These are phyloP conservation scores for Kryptolebias marmoratus DNA, from an alignment of 2,113 vertebrate species.

Conservation along the genomic window DNA sequence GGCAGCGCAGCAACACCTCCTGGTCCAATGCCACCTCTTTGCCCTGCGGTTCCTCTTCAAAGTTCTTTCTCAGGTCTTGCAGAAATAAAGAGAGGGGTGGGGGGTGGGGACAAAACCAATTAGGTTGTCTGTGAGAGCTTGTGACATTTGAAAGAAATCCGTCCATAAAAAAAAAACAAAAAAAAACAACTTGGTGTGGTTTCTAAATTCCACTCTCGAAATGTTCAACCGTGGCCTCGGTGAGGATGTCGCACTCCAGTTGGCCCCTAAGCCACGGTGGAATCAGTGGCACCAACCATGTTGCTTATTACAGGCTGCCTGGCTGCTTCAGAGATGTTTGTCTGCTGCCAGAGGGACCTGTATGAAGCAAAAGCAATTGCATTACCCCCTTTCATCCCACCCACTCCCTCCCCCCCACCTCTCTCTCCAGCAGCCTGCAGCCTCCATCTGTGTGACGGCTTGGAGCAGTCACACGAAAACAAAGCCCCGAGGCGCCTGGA, in stretches of 20 bases:
- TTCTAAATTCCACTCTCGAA: conserved; percentile 40
- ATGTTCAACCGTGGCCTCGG: conserved; percentile 39
- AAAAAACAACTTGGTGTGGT: conserved; percentile 31
- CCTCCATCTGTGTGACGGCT: conserved; percentile 73
- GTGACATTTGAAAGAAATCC: conserved; percentile 30
- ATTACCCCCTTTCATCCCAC: conserved; percentile 69
- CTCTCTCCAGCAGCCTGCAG: conserved; percentile 65
- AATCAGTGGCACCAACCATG: conserved; percentile 68
- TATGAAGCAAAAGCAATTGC: conserved; percentile 78
- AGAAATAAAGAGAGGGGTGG: conserved; percentile 1
- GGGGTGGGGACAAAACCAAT: conserved; percentile 43
- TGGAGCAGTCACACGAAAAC: conserved; percentile 74
- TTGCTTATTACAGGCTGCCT: conserved; percentile 78
- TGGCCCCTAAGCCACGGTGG: conserved; percentile 68
- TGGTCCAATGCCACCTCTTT: conserved; percentile 95
- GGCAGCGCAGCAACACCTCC: conserved; percentile 92
- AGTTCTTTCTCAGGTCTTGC: conserved; percentile 97
- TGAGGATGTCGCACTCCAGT: conserved; percentile 55
- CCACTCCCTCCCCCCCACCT: conserved; percentile 27
- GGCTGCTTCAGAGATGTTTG: conserved; percentile 74
- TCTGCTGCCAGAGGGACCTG: conserved; percentile 75
- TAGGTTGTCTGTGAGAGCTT: conserved; percentile 38
- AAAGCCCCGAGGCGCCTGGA: conserved; percentile 72
- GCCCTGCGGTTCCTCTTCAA: conserved; percentile 93
- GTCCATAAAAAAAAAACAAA: conserved; percentile 18